Conservation (phyloP, 2,113 vertebrate species). For the Nyctibius bracteatus region DNA sequence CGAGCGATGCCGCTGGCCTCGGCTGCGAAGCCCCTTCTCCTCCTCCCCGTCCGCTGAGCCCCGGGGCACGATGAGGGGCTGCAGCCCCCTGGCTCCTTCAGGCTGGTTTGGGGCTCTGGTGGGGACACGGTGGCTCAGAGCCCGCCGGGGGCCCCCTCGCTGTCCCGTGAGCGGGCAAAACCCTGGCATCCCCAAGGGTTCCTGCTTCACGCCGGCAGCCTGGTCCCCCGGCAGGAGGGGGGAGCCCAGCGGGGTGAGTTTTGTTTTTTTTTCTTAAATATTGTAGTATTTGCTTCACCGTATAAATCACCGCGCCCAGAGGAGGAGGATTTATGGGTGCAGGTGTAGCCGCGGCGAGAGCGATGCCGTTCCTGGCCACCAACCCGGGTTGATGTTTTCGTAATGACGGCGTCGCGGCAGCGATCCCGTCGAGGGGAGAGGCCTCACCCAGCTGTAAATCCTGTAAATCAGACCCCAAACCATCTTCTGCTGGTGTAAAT, state of each 20-base stretch:
- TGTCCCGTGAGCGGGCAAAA: accelerated
- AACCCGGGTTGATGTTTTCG: background rate
- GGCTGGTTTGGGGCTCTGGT: background rate
- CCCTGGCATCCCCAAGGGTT: accelerated
- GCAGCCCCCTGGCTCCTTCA: background rate
- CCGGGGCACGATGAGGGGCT: accelerated
- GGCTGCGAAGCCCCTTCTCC: background rate
- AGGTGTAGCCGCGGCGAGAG: background rate
- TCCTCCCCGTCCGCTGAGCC: accelerated
- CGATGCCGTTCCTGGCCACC: background rate
- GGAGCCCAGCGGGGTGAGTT: background rate
- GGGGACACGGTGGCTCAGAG: background rate
- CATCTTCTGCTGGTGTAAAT: background rate
- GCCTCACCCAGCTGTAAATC: background rate
- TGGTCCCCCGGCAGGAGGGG: accelerated
- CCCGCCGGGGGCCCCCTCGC: accelerated
- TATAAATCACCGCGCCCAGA: background rate
- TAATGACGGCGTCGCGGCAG: background rate
- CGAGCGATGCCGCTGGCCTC: accelerated
- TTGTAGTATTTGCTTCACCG: background rate
- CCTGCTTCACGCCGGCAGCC: accelerated
- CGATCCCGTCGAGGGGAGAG: background rate
- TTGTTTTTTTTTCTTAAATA: background rate
- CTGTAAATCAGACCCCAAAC: background rate
- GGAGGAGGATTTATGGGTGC: slow-evolving; percentile 39